Percentiles rank a stretch among this genome's conserved stretches.
Evolutionary conservation across 2,113 vertebrate genomes (phyloP).

Genomic region (Pipra filicauda): DNA sequence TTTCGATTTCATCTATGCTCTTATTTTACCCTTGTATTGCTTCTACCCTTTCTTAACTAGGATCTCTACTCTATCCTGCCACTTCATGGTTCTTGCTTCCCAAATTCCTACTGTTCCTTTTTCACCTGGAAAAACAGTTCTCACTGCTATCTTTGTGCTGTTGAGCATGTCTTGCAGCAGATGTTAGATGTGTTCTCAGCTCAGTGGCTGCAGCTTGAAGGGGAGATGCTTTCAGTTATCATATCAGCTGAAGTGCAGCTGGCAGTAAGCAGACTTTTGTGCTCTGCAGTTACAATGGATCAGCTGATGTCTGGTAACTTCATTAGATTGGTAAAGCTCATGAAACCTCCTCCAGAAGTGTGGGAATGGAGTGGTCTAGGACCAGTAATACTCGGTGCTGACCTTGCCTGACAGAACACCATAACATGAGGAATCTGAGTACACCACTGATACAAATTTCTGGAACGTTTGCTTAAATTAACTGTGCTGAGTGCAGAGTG

Average conservation of each 20-base stretch:
- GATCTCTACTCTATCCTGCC: neutral
- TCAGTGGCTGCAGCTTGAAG: neutral
- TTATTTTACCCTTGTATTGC: neutral
- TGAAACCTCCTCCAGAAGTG: neutral
- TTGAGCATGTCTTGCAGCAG: neutral
- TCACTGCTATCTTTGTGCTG: neutral
- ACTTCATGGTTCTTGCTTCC: neutral
- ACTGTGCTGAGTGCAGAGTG: neutral
- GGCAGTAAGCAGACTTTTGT: neutral
- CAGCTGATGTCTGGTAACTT: conserved; percentile 17
- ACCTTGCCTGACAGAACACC: neutral
- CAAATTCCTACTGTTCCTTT: neutral
- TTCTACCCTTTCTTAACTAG: neutral
- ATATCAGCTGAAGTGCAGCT: neutral
- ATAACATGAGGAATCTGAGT: neutral
- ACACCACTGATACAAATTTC: neutral
- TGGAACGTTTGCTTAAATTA: neutral
- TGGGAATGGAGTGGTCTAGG: neutral
- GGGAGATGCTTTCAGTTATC: neutral
- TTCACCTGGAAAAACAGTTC: neutral
- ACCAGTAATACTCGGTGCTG: neutral
- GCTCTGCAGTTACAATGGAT: neutral
- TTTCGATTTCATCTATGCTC: neutral
- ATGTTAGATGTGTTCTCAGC: neutral
- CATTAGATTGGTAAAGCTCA: neutral